Percentiles rank a stretch among this genome's conserved stretches.
Conservation (phyloP, 2,888 invertebrate species). For the Smittia aterrima region DNA sequence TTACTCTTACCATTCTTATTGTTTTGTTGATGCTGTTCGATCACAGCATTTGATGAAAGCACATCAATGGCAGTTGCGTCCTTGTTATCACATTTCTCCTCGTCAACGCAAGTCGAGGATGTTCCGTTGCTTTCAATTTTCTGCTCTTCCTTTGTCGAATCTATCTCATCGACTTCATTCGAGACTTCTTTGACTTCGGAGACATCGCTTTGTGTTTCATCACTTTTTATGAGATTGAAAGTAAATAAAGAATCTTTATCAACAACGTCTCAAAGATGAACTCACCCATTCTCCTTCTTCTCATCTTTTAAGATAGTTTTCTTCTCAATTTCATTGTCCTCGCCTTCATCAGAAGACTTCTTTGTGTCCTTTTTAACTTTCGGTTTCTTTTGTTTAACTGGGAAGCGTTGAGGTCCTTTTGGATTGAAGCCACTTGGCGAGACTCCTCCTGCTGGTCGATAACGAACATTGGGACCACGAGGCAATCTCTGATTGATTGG, state of each 20-base stretch:
- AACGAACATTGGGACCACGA: slow-evolving; percentile 25
- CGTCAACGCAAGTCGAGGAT: background rate
- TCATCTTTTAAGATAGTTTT: slow-evolving; percentile 1
- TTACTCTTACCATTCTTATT: slow-evolving; percentile 23
- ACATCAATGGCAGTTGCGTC: slow-evolving; percentile 20
- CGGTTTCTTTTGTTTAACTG: slow-evolving; percentile 17
- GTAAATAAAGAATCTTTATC: too few species aligned
- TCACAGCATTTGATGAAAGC: slow-evolving; percentile 22
- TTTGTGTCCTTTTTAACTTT: slow-evolving; percentile 16
- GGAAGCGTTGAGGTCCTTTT: background rate
- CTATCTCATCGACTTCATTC: background rate
- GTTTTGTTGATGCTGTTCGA: slow-evolving; percentile 2
- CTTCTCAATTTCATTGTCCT: slow-evolving; percentile 8
- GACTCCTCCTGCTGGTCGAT: background rate
- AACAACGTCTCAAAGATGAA: background rate
- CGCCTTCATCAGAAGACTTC: background rate
- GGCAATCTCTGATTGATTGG: slow-evolving; percentile 11
- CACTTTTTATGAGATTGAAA: too few species aligned
- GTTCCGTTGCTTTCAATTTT: background rate
- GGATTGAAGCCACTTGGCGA: slow-evolving; percentile 16
- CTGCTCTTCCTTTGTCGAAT: background rate
- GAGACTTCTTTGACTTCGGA: background rate
- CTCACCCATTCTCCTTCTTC: slow-evolving; percentile 25
- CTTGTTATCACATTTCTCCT: slow-evolving; percentile 25
- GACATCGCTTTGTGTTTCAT: background rate